phyloP scores from a whole-genome alignment of 2,888 invertebrate species.

The Drosophila lacicola region DNA sequence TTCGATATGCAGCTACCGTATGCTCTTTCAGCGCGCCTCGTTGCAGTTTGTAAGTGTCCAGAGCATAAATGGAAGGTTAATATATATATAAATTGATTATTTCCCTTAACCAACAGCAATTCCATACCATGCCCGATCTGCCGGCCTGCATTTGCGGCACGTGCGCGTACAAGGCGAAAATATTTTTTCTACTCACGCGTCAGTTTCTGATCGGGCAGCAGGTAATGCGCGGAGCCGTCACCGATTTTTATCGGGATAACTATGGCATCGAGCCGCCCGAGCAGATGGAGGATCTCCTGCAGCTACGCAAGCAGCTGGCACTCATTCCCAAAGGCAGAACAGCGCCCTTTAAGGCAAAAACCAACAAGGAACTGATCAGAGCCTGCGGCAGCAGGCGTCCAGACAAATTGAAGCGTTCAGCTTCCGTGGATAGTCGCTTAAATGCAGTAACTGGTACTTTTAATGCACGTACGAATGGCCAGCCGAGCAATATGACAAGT shows the following conservation, averaged over 20 bases:
- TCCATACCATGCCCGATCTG: conserved; percentile 48
- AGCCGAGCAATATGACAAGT: not conserved
- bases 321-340: not conserved
- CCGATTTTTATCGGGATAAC: conserved; percentile 35
- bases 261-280: conserved; percentile 31
- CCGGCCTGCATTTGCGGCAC: conserved; percentile 33
- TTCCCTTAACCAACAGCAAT: conserved; percentile 20
- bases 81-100: not conserved
- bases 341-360: not conserved
- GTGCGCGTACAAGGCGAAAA: conserved; percentile 39
- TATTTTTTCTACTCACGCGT: conserved; percentile 40
- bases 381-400: not conserved
- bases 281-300: conserved; percentile 21
- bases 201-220: conserved; percentile 47
- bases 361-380: not conserved
- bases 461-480: not conserved
- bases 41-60: conserved; percentile 42
- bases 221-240: conserved; percentile 33
- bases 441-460: too few relatives aligned
- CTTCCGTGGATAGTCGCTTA: not conserved
- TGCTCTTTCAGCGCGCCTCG: conserved; percentile 44
- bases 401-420: not conserved
- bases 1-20: conserved; percentile 33
- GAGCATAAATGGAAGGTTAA: not conserved
- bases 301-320: conserved; percentile 16